Conservation (phyloP, 2,113 vertebrate genomes). For the Xyliphius kryptos region DNA sequence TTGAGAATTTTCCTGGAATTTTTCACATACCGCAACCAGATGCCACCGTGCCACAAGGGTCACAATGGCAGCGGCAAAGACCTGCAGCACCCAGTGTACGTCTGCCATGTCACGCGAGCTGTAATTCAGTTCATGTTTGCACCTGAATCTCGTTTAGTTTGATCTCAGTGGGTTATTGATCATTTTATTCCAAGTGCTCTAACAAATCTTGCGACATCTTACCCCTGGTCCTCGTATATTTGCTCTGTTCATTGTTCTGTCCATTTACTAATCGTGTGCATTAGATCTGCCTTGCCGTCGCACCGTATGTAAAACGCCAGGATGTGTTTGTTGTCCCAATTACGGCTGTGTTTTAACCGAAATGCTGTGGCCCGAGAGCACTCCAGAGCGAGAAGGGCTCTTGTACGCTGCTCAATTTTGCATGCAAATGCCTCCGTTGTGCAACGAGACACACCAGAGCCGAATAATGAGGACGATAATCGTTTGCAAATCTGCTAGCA, state of each 20-base stretch:
- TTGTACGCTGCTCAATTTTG: slow-evolving; percentile 54
- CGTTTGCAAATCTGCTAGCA: too few relatives aligned
- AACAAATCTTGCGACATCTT: slow-evolving; percentile 42
- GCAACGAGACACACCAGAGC: slow-evolving; percentile 34
- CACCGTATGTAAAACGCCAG: slow-evolving; percentile 56
- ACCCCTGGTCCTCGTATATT: slow-evolving; percentile 50
- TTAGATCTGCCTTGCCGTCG: slow-evolving; percentile 45
- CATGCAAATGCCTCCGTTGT: slow-evolving; percentile 36
- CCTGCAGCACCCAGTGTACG: too few relatives aligned
- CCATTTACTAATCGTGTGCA: slow-evolving; percentile 63
- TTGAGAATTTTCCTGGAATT: too few relatives aligned
- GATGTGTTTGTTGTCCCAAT: slow-evolving; percentile 54
- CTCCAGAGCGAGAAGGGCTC: slow-evolving; percentile 53
- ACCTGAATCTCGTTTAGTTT: too few relatives aligned
- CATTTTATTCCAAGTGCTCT: too few relatives aligned
- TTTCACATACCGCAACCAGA: too few relatives aligned
- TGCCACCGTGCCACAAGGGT: too few relatives aligned
- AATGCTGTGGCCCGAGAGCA: slow-evolving; percentile 48
- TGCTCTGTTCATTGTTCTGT: slow-evolving; percentile 60
- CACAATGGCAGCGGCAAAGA: too few relatives aligned
- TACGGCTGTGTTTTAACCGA: slow-evolving; percentile 59
- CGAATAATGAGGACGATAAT: too few relatives aligned
- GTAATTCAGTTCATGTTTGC: too few relatives aligned
- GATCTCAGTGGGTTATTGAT: too few relatives aligned
- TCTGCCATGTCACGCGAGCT: too few relatives aligned